A percentile compares a stretch with the other conserved stretches of the same genome.
phyloP scores from a whole-genome alignment of 2,797 vertebrate genomes.

The Novumbra hubbsi region DNA sequence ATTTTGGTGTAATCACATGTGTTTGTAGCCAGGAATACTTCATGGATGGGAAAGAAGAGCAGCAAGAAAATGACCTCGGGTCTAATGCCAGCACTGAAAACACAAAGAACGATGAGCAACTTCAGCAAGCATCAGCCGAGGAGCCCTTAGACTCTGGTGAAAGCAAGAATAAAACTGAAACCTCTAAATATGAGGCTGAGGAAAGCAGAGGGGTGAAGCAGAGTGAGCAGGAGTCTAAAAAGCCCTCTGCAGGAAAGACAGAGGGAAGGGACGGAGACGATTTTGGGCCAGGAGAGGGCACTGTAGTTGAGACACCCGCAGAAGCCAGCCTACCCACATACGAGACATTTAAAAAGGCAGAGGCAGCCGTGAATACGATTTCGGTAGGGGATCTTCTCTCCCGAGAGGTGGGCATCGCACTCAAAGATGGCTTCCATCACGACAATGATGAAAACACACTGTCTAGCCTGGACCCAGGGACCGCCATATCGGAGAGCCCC shows the following conservation, averaged over 20 bases:
- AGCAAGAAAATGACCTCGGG: neutral
- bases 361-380: neutral
- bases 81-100: neutral
- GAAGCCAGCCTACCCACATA: neutral
- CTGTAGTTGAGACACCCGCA: neutral
- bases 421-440: slow-evolving; percentile 18
- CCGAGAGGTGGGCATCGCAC: slow-evolving; percentile 12
- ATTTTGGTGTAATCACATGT: neutral
- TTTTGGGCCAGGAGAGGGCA: slow-evolving; percentile 11
- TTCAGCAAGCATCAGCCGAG: neutral
- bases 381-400: slow-evolving; percentile 15
- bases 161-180: slow-evolving; percentile 10
- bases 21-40: neutral
- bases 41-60: slow-evolving; percentile 40
- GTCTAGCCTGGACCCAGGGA: slow-evolving; percentile 34
- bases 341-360: slow-evolving; percentile 14
- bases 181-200: neutral
- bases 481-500: slow-evolving; percentile 19
- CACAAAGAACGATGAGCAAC: neutral
- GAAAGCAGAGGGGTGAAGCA: neutral
- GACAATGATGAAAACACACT: neutral
- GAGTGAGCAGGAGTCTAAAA: slow-evolving; percentile 5
- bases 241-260: neutral
- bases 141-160: neutral
- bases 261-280: neutral